These are phyloP conservation scores for Acropternis orthonyx DNA, from an alignment of 2,797 vertebrate species.

Conservation along the genomic window DNA sequence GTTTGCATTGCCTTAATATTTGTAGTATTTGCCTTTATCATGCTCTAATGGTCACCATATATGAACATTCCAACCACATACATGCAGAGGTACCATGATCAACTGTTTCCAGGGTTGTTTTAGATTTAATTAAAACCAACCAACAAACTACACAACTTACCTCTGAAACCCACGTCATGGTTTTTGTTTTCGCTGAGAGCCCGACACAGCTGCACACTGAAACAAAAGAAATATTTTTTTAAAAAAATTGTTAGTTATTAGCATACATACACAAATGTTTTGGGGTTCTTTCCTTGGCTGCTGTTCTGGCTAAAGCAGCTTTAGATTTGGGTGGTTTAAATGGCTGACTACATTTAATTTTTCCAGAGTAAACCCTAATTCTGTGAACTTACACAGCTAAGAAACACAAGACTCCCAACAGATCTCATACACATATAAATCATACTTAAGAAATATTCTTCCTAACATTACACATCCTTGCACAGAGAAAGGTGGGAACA, in stretches of 20 bases:
- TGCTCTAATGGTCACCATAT: neutral
- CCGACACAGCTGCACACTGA: slow-evolving; percentile 92
- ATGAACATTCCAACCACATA: neutral
- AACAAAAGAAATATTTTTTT: slow-evolving; percentile 23
- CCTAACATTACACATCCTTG: neutral
- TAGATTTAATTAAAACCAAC: neutral
- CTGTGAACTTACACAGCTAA: neutral
- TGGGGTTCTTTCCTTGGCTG: neutral
- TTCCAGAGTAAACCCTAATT: neutral
- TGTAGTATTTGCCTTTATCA: neutral
- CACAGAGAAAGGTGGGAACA: neutral
- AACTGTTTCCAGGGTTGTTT: neutral
- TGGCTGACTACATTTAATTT: neutral
- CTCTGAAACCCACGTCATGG: slow-evolving; percentile 85
- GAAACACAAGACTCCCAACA: neutral
- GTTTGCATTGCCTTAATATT: neutral
- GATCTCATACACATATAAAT: neutral
- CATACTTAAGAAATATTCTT: neutral
- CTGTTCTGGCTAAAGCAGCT: neutral
- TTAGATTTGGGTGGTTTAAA: neutral
- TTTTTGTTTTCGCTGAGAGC: slow-evolving; percentile 87
- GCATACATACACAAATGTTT: neutral
- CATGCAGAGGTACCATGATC: neutral
- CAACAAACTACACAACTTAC: slow-evolving; percentile 72
- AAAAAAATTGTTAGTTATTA: neutral